These are phyloP conservation scores for Python bivittatus DNA, from an alignment of 2,113 vertebrate species.

Conservation along the genomic window DNA sequence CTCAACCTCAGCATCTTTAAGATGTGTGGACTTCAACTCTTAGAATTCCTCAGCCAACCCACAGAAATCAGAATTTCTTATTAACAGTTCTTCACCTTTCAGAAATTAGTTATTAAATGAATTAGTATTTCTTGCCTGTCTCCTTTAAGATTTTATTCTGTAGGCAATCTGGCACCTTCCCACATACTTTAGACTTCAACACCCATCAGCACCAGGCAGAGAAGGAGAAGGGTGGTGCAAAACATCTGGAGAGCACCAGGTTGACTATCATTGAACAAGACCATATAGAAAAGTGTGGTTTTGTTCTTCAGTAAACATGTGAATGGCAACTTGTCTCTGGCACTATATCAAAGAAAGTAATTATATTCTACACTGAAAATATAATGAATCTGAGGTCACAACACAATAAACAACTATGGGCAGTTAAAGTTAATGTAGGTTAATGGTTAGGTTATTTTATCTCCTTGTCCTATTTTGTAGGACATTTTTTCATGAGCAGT, in stretches of 20 bases:
- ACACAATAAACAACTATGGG: slow-evolving; percentile 15
- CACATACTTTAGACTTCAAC: neutral
- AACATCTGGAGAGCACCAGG: neutral
- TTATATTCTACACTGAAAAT: neutral
- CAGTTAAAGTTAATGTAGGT: slow-evolving; percentile 14
- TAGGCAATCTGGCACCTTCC: too few relatives aligned
- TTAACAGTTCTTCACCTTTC: too few relatives aligned
- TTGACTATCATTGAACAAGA: neutral
- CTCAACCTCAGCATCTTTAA: too few relatives aligned
- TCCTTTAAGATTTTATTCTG: too few relatives aligned
- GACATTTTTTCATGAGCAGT: slow-evolving; percentile 38
- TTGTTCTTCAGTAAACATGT: neutral
- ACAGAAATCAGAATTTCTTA: too few relatives aligned
- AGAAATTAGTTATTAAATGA: too few relatives aligned
- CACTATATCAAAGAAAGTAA: neutral
- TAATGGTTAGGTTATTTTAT: slow-evolving; percentile 16
- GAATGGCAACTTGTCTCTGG: neutral
- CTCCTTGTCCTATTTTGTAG: neutral
- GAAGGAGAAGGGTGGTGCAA: neutral
- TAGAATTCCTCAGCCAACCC: too few relatives aligned
- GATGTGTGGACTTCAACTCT: too few relatives aligned
- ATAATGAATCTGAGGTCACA: slow-evolving; percentile 15
- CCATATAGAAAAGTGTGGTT: neutral
- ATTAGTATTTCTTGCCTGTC: too few relatives aligned
- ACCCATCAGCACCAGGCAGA: neutral